These are phyloP conservation scores for Danio choprae DNA, from an alignment of 2,797 vertebrate genomes.

Conservation along the genomic window DNA sequence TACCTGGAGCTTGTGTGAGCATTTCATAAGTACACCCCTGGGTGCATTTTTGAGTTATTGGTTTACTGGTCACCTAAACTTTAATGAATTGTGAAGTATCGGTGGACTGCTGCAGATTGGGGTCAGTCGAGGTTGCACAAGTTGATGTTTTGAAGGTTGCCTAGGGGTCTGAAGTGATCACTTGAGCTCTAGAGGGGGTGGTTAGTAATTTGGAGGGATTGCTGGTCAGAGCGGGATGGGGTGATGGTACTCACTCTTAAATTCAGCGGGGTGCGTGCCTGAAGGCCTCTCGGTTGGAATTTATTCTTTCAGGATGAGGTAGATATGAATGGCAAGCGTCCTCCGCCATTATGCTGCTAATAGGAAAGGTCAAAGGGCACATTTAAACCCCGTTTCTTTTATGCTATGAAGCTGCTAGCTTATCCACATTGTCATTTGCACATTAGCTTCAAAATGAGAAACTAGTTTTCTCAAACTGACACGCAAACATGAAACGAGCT, in stretches of 20 bases:
- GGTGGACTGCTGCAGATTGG: neutral
- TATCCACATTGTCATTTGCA: constrained; percentile 49
- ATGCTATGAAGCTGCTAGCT: constrained; percentile 28
- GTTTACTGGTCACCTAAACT: neutral
- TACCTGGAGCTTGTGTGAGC: neutral
- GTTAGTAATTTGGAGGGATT: constrained; percentile 37
- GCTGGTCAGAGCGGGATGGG: constrained; percentile 3
- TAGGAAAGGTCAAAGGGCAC: constrained; percentile 53
- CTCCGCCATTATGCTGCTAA: constrained; percentile 53
- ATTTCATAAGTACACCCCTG: neutral
- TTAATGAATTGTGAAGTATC: constrained; percentile 17
- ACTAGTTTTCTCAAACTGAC: constrained; percentile 36
- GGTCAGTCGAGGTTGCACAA: neutral
- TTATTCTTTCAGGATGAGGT: constrained; percentile 49
- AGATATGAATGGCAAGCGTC: constrained; percentile 49
- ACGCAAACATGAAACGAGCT: constrained; percentile 35
- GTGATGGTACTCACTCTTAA: constrained; percentile 33
- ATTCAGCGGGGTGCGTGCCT: constrained; percentile 55
- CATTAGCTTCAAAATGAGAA: constrained; percentile 50
- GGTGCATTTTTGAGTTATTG: neutral
- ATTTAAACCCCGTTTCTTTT: constrained; percentile 48
- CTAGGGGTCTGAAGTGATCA: constrained; percentile 29
- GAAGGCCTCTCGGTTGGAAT: constrained; percentile 54
- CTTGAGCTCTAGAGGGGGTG: constrained; percentile 33
- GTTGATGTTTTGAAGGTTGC: constrained; percentile 15